phyloP scores from a whole-genome alignment of 2,888 invertebrate genomes.

The Catocala fraxini region DNA sequence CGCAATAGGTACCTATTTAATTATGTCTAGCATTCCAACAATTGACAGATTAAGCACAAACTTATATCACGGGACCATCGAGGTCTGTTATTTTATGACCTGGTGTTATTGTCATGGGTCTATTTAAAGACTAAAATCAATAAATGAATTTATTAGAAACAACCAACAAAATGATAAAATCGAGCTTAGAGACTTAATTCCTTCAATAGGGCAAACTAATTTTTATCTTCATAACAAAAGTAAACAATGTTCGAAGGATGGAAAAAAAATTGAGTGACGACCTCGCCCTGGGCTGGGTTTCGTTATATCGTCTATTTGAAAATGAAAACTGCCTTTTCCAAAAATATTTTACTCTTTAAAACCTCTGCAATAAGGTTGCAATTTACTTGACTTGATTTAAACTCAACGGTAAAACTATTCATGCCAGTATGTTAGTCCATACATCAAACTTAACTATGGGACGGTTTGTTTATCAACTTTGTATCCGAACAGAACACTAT shows the following conservation, averaged over 20 bases:
- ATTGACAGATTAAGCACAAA: too few relatives aligned
- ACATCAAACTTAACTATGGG: slow-evolving; percentile 64
- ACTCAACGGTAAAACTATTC: slow-evolving; percentile 27
- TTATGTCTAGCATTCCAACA: too few relatives aligned
- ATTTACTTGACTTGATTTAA: slow-evolving; percentile 18
- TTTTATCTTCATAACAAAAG: slow-evolving; percentile 55
- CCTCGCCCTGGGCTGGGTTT: slow-evolving; percentile 55
- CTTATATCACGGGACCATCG: too few relatives aligned
- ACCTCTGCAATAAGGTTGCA: slow-evolving; percentile 18
- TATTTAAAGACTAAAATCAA: too few relatives aligned
- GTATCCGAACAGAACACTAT: slow-evolving; percentile 59
- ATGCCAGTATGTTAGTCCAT: slow-evolving; percentile 46
- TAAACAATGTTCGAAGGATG: slow-evolving; percentile 49
- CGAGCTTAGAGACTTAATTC: neutral
- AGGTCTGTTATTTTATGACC: too few relatives aligned
- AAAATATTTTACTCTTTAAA: slow-evolving; percentile 21
- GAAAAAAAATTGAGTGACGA: slow-evolving; percentile 57
- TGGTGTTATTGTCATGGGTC: too few relatives aligned
- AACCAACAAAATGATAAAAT: too few relatives aligned
- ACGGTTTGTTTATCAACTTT: slow-evolving; percentile 66
- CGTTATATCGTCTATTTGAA: slow-evolving; percentile 34
- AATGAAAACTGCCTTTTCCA: slow-evolving; percentile 19
- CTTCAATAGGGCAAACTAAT: slow-evolving; percentile 44
- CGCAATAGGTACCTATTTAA: too few relatives aligned
- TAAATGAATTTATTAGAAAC: too few relatives aligned